Conservation (phyloP, 2,888 invertebrate genomes). For the Drymonia ruficornis region DNA sequence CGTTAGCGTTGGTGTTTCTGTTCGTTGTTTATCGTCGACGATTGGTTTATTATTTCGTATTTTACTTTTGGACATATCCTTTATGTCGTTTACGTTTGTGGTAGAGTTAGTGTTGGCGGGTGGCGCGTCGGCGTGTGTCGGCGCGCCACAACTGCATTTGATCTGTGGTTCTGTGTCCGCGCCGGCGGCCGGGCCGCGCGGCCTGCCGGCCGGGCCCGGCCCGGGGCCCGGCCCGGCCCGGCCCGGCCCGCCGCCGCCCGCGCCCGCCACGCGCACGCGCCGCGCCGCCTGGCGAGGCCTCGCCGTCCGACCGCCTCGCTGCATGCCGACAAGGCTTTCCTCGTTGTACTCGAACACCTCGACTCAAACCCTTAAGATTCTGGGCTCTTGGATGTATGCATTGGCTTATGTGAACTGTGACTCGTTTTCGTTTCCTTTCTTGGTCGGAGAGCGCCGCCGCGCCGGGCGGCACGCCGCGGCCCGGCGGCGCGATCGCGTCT, state of each 20-base stretch:
- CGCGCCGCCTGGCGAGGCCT: conserved; percentile 41
- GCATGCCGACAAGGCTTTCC: conserved; percentile 83
- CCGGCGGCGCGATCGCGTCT: conserved; percentile 76
- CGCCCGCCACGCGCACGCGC: conserved; percentile 54
- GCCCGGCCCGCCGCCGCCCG: conserved; percentile 30
- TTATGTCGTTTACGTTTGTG: conserved; percentile 80
- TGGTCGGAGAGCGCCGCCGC: conserved; percentile 75
- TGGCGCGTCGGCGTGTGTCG: conserved; percentile 69
- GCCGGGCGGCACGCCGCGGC: conserved; percentile 64
- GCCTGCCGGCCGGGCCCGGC: conserved; percentile 23
- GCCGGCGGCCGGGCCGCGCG: conserved; percentile 61
- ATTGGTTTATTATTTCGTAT: conserved; percentile 75
- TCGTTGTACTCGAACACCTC: conserved; percentile 81
- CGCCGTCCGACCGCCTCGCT: conserved; percentile 75
- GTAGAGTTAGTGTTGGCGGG: conserved; percentile 81
- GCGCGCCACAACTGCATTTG: conserved; percentile 82
- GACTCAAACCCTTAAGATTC: conserved; percentile 84
- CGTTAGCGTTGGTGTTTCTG: conserved; percentile 83
- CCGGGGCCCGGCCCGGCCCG: conserved; percentile 28
- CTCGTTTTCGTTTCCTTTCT: conserved; percentile 85
- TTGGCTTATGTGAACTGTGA: conserved; percentile 85
- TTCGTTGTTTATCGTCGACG: conserved; percentile 75
- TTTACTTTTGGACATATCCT: conserved; percentile 59
- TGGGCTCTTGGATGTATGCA: conserved; percentile 85
- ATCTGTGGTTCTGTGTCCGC: conserved; percentile 83